Base-by-base conservation (phyloP, 2,113 vertebrate species). In the Festucalex cinctus region DNA sequence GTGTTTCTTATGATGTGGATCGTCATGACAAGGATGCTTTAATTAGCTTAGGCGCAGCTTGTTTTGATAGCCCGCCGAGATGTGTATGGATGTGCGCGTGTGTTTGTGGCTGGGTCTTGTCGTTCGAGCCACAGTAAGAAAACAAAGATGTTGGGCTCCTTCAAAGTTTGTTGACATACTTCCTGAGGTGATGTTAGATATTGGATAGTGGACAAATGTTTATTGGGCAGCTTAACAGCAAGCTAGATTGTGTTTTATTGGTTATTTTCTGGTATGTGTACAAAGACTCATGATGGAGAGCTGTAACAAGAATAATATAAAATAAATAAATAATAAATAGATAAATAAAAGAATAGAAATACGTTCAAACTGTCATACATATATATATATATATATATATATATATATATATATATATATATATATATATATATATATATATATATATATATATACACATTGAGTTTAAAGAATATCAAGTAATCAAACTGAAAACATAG, bases 1-100 rank as follows among this genome's bases (percentile, higher is more conserved):
- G 74, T 81, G 83, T 85, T 82, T 83, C 76, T 86, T 74, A 41
- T 72, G 74, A 85, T 74, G 76, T 76, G 80, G 80, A 84, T 82
- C 82, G 84, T 86, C 82, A 82, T 86, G 86, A 89, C 88, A 83
- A 78, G 81, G 80, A 89, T 78, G 82, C 85, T 88, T 88, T 91
- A 89, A 91, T 90, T 90, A 90, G 87, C 85, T 88, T 89, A 90
- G 78, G 75, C 88, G 81, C 87, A 77, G 89, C 74, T 13, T 90
- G 86, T 86, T 83, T 77, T 73, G 70, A 85, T 83, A 83, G 72
- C 81, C 84, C 13, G 75, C 73, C 63, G 79, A 78, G 76, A 60
- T 36, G 51, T 71, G 46, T 44, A 41, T 44, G 46, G 43, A 37
- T 59, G 48, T 63, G 36, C 37, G 36, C 53, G 37, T 35, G 35